Base-by-base conservation (phyloP, 1,140 invertebrate genomes). In the Tetragnatha versicolor region DNA sequence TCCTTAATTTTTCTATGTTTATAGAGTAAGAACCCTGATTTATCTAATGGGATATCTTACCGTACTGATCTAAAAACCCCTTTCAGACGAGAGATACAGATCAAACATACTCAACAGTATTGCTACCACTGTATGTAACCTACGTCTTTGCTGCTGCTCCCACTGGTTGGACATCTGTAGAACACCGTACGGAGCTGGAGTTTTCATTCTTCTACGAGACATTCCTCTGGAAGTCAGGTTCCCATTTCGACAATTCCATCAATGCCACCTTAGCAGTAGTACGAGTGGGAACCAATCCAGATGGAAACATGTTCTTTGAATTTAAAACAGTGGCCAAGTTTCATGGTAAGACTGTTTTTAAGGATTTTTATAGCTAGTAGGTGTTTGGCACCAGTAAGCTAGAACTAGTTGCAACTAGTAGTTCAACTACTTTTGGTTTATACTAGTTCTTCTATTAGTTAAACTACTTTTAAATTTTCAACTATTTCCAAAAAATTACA, bases 181-280 rank as follows among this genome's bases (percentile, higher is more conserved):
- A 88, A 60, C 87, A 88, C 68, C 83, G 83, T 20, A 87, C 87
- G 31, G 86, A 87, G 81, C 83, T 88, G 81, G 86, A 87, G 76
- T 84, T 88, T 35, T 87, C 87, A 4, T 87, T 88, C 73, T 86
- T 85, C 79, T 88, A 88, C 80, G 83, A 85, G 78, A 85, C 85
- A 22, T 82, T 87, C 9, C 81, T 87, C 17, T 84, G 86, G 86
- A 80, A 82, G 60, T 81, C 84, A 25, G 86, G 85, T 5, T 80
- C 87, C 37, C 83, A 85, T 72, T 85, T 84, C 1, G 84, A 87
- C 25, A 84, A 83, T 6, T 79, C 84, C 7, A 81, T 85, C 47
- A 84, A 84, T 33, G 85, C 85, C 17, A 84, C 81, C 63, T 81
- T 86, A n/a, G 84, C 86, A 82, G 82, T 88, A 6, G 83, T 86